Evolutionary conservation across 2,113 vertebrate genomes (phyloP).

Genomic region (Condylura cristata): DNA sequence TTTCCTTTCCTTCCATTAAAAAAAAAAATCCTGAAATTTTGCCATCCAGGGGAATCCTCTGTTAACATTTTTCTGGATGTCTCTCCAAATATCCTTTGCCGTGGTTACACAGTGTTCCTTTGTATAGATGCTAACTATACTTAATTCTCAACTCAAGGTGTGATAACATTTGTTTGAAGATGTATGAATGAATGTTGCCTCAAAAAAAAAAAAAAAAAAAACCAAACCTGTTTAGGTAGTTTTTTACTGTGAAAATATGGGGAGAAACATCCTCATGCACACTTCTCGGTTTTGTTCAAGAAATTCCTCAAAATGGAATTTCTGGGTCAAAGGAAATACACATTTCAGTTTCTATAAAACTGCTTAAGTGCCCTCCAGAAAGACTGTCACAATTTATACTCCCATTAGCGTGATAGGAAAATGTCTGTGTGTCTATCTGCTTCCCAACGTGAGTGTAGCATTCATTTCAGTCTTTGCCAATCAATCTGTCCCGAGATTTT

Average conservation of each 20-base stretch:
- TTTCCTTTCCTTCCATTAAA: constrained; percentile 18
- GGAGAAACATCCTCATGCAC: background rate
- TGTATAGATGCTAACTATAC: background rate
- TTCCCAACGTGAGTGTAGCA: background rate
- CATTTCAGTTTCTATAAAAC: constrained; percentile 26
- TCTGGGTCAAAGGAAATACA: constrained; percentile 38
- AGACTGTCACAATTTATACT: background rate
- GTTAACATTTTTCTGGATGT: background rate
- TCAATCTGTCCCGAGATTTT: constrained; percentile 34
- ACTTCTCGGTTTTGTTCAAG: background rate
- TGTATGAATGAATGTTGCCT: no score
- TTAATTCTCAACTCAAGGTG: background rate
- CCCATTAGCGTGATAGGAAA: background rate
- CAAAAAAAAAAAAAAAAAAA: no score
- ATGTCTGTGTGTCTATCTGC: background rate
- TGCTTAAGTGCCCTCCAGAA: background rate
- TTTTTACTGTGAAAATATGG: background rate
- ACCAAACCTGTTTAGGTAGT: background rate
- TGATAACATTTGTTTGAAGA: no score
- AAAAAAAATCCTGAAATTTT: background rate
- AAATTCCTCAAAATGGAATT: constrained; percentile 57
- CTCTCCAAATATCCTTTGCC: constrained; percentile 17
- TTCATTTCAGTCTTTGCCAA: background rate
- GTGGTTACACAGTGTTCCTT: background rate
- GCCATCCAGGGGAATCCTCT: background rate